These are phyloP conservation scores for Bombus turneri DNA, from an alignment of 1,140 invertebrate genomes.

Conservation along the genomic window DNA sequence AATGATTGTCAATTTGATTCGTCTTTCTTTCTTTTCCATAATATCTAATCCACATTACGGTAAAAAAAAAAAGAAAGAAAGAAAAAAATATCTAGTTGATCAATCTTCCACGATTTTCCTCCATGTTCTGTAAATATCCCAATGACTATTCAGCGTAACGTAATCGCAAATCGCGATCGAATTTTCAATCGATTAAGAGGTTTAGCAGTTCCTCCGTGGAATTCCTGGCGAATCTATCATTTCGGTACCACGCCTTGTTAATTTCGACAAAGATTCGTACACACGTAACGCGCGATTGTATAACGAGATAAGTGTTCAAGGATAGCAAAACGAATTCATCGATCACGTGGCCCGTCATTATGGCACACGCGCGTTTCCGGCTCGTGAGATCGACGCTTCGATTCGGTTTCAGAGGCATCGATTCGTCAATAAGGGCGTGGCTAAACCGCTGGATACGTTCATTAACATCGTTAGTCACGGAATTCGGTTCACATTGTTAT, in stretches of 20 bases:
- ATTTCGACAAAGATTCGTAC: slow-evolving; percentile 30
- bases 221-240: slow-evolving; percentile 19
- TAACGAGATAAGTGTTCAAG: slow-evolving; percentile 51
- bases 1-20: neutral
- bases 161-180: neutral
- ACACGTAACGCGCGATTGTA: slow-evolving; percentile 48
- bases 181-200: slow-evolving; percentile 3
- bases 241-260: slow-evolving; percentile 12
- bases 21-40: too few relatives aligned
- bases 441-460: slow-evolving; percentile 10
- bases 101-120: neutral
- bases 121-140: neutral
- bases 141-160: too few relatives aligned
- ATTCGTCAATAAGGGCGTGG: slow-evolving; percentile 48
- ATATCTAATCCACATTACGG: neutral
- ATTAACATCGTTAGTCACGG: slow-evolving; percentile 62
- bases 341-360: slow-evolving; percentile 57
- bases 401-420: neutral
- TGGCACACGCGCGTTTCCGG: slow-evolving; percentile 53
- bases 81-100: too few relatives aligned
- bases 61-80: neutral
- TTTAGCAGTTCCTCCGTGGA: neutral
- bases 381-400: slow-evolving; percentile 34
- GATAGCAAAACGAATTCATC: slow-evolving; percentile 33
- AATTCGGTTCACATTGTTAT: slow-evolving; percentile 45